Base-by-base conservation (phyloP, 2,888 invertebrate genomes). In the Tachina lurida region DNA sequence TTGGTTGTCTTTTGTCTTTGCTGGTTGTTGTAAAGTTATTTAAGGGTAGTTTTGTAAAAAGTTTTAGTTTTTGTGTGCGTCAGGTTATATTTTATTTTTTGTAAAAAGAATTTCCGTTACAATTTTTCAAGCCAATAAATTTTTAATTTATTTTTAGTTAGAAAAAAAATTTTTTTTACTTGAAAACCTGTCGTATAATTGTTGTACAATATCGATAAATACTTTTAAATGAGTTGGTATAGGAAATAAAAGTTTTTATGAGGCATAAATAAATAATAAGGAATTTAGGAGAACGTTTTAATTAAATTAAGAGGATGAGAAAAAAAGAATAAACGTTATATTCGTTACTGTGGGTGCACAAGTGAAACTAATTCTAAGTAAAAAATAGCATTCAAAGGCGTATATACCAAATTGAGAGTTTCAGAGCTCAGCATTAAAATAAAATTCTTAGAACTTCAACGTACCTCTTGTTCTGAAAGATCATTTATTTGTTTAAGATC, bases 61-160 rank as follows among this genome's bases (percentile, higher is more conserved):
- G 39, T 82, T 68, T 41, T 52, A 31, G 22, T 31, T 17, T 71
- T 56, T 68, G 39, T 49, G 45, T 67, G 9, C 54, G 62, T 79
- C 31, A 31, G 88, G 89, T 89, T 89, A 89, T n/a, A 89, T n/a
- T 89, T 89, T 89, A 17, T 49, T n/a, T n/a, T 0, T 5, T n/a
- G 4, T 12, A 17, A 89, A 89, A 88, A 89, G 90, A 90, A 79
- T 91, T 89, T 90, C 91, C 91, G 89, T 88, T 86, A 79, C 78
- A 76, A 79, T 60, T 67, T 52, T 43, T 15, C n/a, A 7, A 31
- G 31, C 43, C 45, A 19, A 81, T 81, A 74, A 60, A 81, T 60
- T 68, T 68, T 81, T 81, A 60, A 68, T 31, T 31, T 13, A 73
- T n/a, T 7, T 19, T 8, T 31, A 52, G 41, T 54, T 78, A 1